These are phyloP conservation scores for Eurois occulta DNA, from an alignment of 2,888 invertebrate species.

Conservation along the genomic window DNA sequence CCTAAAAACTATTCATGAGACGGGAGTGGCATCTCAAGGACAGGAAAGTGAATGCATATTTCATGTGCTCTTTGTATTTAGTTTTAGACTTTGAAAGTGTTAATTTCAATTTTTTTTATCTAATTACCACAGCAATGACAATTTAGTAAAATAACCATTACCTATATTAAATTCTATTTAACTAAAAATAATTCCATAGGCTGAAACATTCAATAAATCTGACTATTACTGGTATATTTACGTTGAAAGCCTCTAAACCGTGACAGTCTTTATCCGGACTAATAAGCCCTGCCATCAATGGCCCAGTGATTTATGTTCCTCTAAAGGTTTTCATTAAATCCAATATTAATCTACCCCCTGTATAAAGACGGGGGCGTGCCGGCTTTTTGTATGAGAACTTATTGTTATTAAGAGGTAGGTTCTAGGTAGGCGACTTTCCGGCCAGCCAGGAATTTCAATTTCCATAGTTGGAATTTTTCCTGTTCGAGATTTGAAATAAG, in stretches of 20 bases:
- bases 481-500: not conserved
- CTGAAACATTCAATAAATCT: conserved; percentile 68
- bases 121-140: not conserved
- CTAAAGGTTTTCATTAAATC: conserved; percentile 75
- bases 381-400: conserved; percentile 57
- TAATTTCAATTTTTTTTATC: not conserved
- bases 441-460: conserved; percentile 19
- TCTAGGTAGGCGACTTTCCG: conserved; percentile 20
- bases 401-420: conserved; percentile 51
- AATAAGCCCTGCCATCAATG: conserved; percentile 75
- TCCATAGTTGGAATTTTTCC: not conserved
- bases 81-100: not conserved
- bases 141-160: not conserved
- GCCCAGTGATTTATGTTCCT: conserved; percentile 70
- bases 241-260: conserved; percentile 65
- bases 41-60: too few species aligned
- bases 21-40: too few species aligned
- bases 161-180: not conserved
- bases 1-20: too few species aligned
- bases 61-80: too few species aligned
- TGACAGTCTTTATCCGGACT: conserved; percentile 67
- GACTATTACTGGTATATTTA: conserved; percentile 73
- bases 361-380: conserved; percentile 47
- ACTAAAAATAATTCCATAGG: not conserved
- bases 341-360: conserved; percentile 64